Conservation (phyloP, 2,888 invertebrate genomes). For the Agriopis leucophaearia region DNA sequence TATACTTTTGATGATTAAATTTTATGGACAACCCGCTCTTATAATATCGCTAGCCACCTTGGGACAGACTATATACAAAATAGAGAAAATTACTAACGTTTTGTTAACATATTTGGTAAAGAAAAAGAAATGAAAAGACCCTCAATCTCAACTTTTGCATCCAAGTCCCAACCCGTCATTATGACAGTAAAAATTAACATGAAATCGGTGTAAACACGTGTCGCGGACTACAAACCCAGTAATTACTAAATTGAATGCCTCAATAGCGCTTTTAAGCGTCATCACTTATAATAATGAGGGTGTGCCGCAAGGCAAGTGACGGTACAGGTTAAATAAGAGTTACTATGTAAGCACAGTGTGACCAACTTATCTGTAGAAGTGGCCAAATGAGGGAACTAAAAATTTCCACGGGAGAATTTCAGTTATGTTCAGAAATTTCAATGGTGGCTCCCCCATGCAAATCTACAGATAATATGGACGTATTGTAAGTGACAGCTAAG, state of each 20-base stretch:
- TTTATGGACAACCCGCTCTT: too few species aligned
- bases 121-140: conserved; percentile 1
- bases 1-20: too few species aligned
- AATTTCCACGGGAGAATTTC: background rate
- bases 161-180: conserved; percentile 33
- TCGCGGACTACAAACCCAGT: conserved; percentile 68
- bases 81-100: background rate
- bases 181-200: conserved; percentile 57
- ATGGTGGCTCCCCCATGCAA: background rate
- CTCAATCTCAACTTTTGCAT: conserved; percentile 27
- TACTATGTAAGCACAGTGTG: background rate
- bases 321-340: conserved; percentile 8
- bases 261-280: conserved; percentile 82
- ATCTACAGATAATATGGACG: background rate
- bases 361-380: background rate
- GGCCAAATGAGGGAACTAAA: background rate
- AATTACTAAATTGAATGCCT: conserved; percentile 84
- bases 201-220: conserved; percentile 62
- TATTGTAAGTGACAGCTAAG: conserved; percentile 69
- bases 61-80: background rate
- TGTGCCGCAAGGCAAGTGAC: conserved; percentile 57
- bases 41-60: too few species aligned
- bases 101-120: background rate
- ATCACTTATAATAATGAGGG: conserved; percentile 84
- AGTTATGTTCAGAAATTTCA: background rate